Base-by-base conservation (phyloP, 2,113 vertebrate genomes). In the Willisornis vidua region DNA sequence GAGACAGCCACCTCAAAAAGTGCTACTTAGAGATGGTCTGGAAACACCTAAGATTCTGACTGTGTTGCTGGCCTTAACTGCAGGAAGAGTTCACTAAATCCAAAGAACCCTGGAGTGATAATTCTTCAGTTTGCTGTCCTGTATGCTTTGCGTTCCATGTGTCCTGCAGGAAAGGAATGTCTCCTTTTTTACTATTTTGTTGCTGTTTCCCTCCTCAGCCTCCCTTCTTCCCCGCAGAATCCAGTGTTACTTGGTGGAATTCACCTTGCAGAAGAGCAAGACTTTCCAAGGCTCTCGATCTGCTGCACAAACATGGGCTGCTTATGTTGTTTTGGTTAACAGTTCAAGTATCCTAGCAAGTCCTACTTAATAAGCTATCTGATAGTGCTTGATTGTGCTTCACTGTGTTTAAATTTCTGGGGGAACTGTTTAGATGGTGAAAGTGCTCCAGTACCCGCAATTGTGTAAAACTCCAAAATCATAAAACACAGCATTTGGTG, bases 331-430 rank as follows among this genome's bases (percentile, higher is more conserved):
- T 97, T 92, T 61, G 61, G 76, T 87, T 81, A 68, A 61, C 57
- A 74, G 76, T 81, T 96, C 72, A 96, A 95, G 92, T 93, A 68
- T 90, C 72, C 66, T 70, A 94, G 79, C 76, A 92, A 93, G 90
- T 88, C 76, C 88, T 96, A 75, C 90, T 96, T 96, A 81, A 90
- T 88, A 95, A 92, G 37, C 70, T 78, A 68, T 90, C 92, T 94
- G 92, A 94, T 97, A 90, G 96, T 45, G 57, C 83, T 94, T 93
- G 93, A 81, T 93, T 92, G 88, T 90, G 85, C 92, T 96, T 95
- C 54, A 84, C 65, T 89, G 31, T 96, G 93, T 96, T 96, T 96
- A 94, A 95, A 86, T 89, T 78, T 93, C 75, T 31, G 7, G 13
- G 87, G 90, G 48, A 88, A 87, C 68, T 94, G 90, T 96, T 96